phyloP scores from a whole-genome alignment of 2,888 invertebrate species.

The Lordiphosa fenestrarum region DNA sequence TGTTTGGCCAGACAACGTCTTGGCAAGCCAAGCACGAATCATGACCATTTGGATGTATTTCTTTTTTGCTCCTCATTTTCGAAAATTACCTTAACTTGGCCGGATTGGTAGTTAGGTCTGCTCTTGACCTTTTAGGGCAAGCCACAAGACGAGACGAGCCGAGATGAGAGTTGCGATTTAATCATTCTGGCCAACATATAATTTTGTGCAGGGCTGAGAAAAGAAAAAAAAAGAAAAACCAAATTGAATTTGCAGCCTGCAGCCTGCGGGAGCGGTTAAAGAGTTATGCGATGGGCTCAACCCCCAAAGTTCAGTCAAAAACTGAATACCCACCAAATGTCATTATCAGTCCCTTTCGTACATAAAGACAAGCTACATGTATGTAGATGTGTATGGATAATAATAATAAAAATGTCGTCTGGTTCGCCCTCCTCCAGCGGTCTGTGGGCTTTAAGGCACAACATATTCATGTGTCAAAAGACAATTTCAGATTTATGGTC shows the following conservation, averaged over 20 bases:
- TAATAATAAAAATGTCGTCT: conserved; percentile 68
- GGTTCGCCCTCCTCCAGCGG: conserved; percentile 26
- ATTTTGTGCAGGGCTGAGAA: conserved; percentile 20
- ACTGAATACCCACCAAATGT: conserved; percentile 54
- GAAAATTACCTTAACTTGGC: conserved; percentile 56
- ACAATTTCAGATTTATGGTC: conserved; percentile 76
- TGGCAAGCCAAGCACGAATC: conserved; percentile 43
- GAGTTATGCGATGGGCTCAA: conserved; percentile 13
- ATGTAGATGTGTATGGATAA: conserved; percentile 55
- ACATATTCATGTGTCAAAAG: conserved; percentile 78
- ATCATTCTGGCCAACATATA: conserved; percentile 36
- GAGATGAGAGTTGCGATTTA: conserved; percentile 25
- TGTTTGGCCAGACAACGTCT: conserved; percentile 25
- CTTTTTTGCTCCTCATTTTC: no score
- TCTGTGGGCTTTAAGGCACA: conserved; percentile 67
- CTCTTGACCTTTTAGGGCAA: conserved; percentile 55
- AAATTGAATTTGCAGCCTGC: conserved; percentile 10
- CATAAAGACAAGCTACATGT: conserved; percentile 25
- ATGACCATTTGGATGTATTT: conserved; percentile 64
- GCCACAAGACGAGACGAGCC: conserved; percentile 1
- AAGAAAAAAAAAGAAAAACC: conserved; percentile 17
- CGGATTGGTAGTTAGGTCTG: conserved; percentile 15
- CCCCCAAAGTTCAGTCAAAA: conserved; percentile 44
- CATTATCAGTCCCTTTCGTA: conserved; percentile 34
- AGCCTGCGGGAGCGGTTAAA: not conserved